Conservation (phyloP, 1,140 invertebrate genomes). For the Sarcophaga bullata region DNA sequence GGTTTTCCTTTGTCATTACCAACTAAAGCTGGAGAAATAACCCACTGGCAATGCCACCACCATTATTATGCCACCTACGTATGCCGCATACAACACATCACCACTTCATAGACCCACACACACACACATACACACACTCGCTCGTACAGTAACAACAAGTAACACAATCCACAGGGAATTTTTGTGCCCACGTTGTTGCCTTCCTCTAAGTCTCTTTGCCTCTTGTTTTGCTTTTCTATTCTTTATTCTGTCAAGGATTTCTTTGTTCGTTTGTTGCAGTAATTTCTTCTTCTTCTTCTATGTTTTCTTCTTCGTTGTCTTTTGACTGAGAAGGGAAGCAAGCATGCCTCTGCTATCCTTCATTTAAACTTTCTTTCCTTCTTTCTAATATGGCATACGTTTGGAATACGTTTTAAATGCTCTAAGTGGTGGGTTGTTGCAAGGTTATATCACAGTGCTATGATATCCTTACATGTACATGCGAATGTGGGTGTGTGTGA, state of each 20-base stretch:
- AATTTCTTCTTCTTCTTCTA: neutral
- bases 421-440: neutral
- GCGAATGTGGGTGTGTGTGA: neutral
- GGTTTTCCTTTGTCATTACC: slow-evolving; percentile 8
- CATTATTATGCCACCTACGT: too few species aligned
- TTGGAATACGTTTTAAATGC: neutral
- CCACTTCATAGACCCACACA: neutral
- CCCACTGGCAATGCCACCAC: neutral
- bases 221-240: slow-evolving; percentile 15
- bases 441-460: too few species aligned
- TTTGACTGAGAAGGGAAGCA: neutral
- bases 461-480: too few species aligned
- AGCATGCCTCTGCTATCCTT: neutral
- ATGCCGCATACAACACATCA: neutral
- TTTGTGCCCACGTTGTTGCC: neutral
- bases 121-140: neutral
- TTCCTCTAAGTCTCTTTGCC: neutral
- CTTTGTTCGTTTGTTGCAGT: neutral
- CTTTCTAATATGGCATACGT: neutral
- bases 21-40: too few species aligned
- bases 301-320: slow-evolving; percentile 1
- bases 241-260: neutral
- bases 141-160: neutral
- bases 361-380: neutral
- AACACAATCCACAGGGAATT: neutral